A percentile compares a stretch with the other conserved stretches of the same genome.
phyloP scores from a whole-genome alignment of 2,888 invertebrate genomes.

The Tipula unca region DNA sequence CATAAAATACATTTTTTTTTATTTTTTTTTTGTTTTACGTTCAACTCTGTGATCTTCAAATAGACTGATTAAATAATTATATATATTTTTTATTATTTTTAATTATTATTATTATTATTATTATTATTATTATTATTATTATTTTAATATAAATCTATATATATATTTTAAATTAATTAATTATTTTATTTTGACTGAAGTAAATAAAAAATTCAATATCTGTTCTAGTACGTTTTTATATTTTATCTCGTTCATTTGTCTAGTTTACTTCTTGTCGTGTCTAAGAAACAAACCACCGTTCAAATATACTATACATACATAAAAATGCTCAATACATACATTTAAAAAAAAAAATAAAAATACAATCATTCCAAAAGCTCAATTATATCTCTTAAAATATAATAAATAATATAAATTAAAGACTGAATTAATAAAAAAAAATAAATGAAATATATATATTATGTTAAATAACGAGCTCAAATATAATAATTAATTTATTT shows the following conservation, averaged over 20 bases:
- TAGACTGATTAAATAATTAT: conserved; percentile 20
- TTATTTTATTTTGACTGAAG: background rate
- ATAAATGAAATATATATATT: background rate
- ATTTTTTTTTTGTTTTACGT: background rate
- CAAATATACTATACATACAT: background rate
- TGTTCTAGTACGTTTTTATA: background rate
- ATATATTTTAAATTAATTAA: background rate
- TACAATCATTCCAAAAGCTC: conserved; percentile 14
- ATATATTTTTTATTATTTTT: conserved; percentile 14
- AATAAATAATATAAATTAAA: background rate
- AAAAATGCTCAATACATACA: background rate
- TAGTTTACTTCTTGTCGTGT: background rate
- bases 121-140: conserved; percentile 15
- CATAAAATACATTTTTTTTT: background rate
- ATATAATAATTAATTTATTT: conserved; percentile 8
- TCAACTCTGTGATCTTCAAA: conserved; percentile 19
- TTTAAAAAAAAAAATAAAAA: background rate
- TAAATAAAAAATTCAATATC: background rate
- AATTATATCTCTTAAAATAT: background rate
- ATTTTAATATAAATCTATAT: background rate
- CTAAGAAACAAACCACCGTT: conserved; percentile 8
- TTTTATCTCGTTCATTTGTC: background rate
- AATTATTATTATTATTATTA: conserved; percentile 15
- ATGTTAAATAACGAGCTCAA: background rate
- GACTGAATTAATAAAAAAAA: background rate